Percentiles rank a stretch among this genome's conserved stretches.
phyloP scores from a whole-genome alignment of 2,113 vertebrate genomes.

The Ochotona curzoniae region DNA sequence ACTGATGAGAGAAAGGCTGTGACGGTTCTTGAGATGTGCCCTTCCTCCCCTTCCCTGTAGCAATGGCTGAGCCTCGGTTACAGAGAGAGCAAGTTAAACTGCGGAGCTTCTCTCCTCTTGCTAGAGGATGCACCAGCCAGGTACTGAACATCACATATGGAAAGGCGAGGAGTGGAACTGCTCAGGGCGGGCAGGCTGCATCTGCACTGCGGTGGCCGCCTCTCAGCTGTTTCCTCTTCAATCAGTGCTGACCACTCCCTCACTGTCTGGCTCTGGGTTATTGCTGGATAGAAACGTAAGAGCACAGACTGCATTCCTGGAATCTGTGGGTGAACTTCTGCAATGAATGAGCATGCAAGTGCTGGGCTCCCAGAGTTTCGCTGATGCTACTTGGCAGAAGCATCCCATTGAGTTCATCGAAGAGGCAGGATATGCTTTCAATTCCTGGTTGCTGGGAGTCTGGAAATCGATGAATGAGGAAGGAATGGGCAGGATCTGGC shows the following conservation, averaged over 20 bases:
- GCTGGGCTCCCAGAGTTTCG: accelerated
- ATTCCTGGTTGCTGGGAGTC: background rate
- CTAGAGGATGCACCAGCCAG: background rate
- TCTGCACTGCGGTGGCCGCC: background rate
- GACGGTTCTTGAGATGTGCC: background rate
- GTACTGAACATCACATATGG: background rate
- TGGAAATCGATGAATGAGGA: background rate
- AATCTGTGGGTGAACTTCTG: background rate
- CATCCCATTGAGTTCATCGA: background rate
- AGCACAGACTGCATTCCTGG: background rate
- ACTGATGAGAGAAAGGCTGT: accelerated
- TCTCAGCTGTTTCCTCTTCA: background rate
- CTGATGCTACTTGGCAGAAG: background rate
- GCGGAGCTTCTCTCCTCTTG: background rate
- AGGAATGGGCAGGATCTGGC: background rate
- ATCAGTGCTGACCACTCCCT: background rate
- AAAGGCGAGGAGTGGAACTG: background rate
- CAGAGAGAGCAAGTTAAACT: background rate
- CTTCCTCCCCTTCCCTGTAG: background rate
- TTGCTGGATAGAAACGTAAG: conserved; percentile 16
- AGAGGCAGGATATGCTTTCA: background rate
- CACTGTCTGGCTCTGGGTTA: background rate
- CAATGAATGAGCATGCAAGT: background rate
- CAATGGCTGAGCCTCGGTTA: accelerated
- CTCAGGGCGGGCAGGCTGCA: background rate